These are phyloP conservation scores for Petrocephalus sullivani DNA, from an alignment of 2,797 vertebrate species.

Conservation along the genomic window DNA sequence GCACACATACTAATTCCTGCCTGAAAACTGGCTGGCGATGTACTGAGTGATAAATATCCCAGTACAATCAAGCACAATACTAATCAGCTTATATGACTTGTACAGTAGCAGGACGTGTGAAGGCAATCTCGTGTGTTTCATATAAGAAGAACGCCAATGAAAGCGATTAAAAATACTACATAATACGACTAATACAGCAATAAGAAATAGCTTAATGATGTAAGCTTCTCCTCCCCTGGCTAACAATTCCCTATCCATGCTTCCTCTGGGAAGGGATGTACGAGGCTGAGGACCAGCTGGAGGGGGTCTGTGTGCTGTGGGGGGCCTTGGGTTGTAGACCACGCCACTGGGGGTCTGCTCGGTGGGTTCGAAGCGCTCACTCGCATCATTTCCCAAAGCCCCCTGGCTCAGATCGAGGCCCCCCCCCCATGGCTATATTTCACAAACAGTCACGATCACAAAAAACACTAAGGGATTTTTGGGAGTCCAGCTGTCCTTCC, in stretches of 20 bases:
- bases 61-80: background rate
- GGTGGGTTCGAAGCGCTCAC: background rate
- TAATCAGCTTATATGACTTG: background rate
- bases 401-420: background rate
- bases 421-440: background rate
- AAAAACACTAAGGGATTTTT: background rate
- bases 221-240: background rate
- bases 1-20: background rate
- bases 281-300: background rate
- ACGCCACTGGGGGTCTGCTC: background rate
- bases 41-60: background rate
- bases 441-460: background rate
- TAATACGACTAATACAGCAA: background rate
- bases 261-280: background rate
- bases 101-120: background rate
- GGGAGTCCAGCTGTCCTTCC: background rate
- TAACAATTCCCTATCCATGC: background rate
- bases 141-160: background rate
- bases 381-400: background rate
- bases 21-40: background rate
- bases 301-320: background rate
- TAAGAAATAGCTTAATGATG: background rate
- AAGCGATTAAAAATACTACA: background rate
- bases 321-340: background rate
- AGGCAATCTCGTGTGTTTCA: background rate